Conservation (phyloP, 2,797 vertebrate species). For the Melanogrammus aeglefinus region DNA sequence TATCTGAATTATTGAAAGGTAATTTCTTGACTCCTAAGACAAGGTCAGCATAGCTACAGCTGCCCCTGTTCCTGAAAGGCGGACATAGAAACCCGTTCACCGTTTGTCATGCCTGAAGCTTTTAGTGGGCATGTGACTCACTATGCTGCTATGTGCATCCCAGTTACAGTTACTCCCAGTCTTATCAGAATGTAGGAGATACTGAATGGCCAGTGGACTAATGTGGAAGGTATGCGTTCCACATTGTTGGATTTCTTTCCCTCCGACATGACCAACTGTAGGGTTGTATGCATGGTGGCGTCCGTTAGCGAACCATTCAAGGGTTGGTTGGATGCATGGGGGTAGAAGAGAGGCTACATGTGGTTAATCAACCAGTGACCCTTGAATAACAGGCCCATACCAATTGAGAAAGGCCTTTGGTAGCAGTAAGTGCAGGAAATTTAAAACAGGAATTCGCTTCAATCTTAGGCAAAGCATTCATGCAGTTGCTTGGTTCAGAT, state of each 20-base stretch:
- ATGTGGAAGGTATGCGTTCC: constrained; percentile 1
- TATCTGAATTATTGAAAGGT: not conserved
- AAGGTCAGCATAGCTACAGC: constrained; percentile 25
- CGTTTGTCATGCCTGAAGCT: constrained; percentile 33
- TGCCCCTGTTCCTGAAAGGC: constrained; percentile 26
- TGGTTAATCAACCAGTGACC: constrained; percentile 28
- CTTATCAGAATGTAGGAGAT: constrained; percentile 27
- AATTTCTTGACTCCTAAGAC: constrained; percentile 24
- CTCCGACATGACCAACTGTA: constrained; percentile 4
- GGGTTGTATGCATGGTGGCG: not conserved
- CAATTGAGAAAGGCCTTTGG: not conserved
- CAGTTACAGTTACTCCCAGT: not conserved
- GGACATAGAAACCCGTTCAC: constrained; percentile 10
- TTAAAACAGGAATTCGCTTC: not conserved
- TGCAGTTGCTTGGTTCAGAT: not conserved
- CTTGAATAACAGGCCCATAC: constrained; percentile 26
- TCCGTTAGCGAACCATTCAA: not conserved
- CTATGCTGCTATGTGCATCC: constrained; percentile 9
- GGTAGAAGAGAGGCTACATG: constrained; percentile 8
- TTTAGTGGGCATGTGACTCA: constrained; percentile 27
- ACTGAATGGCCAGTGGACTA: constrained; percentile 7
- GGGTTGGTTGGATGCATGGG: not conserved
- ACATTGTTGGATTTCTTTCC: constrained; percentile 3
- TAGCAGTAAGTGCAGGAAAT: not conserved
- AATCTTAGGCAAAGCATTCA: not conserved